These are phyloP conservation scores for Mesembrinibis cayennensis DNA, from an alignment of 2,113 vertebrate species.

Conservation along the genomic window DNA sequence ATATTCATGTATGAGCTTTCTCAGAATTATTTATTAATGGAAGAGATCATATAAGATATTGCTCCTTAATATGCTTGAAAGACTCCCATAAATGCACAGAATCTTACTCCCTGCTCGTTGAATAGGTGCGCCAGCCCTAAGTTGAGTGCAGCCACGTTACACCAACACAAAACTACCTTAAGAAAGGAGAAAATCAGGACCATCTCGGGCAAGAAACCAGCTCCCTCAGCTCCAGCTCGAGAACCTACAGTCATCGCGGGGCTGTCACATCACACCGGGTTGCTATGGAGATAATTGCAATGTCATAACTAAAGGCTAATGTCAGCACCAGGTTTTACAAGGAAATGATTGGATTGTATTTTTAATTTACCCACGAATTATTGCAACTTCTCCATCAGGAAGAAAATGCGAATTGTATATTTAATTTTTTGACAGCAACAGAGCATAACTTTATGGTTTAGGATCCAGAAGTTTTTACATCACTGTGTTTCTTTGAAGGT, in stretches of 20 bases:
- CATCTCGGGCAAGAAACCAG: not conserved
- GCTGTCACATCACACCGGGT: slow-evolving; percentile 56
- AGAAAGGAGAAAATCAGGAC: not conserved
- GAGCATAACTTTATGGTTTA: not conserved
- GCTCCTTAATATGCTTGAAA: slow-evolving; percentile 22
- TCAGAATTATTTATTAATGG: slow-evolving; percentile 51
- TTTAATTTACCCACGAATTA: slow-evolving; percentile 72
- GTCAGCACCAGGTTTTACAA: slow-evolving; percentile 65
- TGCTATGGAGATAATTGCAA: slow-evolving; percentile 74
- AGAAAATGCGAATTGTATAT: slow-evolving; percentile 68
- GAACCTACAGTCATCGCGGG: slow-evolving; percentile 6
- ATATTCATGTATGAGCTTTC: not conserved
- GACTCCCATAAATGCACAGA: not conserved
- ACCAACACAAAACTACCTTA: not conserved
- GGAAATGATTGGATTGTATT: slow-evolving; percentile 71
- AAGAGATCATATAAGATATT: slow-evolving; percentile 19
- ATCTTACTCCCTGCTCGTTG: not conserved
- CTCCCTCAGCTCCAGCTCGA: slow-evolving; percentile 60
- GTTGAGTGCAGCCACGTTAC: not conserved
- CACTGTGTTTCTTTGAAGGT: not conserved
- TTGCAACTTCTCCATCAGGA: slow-evolving; percentile 62
- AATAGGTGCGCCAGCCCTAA: not conserved
- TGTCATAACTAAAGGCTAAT: slow-evolving; percentile 71
- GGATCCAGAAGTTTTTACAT: slow-evolving; percentile 31
- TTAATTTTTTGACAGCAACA: slow-evolving; percentile 34